Conservation (phyloP, 2,797 vertebrate genomes). For the Garrulus glandarius region DNA sequence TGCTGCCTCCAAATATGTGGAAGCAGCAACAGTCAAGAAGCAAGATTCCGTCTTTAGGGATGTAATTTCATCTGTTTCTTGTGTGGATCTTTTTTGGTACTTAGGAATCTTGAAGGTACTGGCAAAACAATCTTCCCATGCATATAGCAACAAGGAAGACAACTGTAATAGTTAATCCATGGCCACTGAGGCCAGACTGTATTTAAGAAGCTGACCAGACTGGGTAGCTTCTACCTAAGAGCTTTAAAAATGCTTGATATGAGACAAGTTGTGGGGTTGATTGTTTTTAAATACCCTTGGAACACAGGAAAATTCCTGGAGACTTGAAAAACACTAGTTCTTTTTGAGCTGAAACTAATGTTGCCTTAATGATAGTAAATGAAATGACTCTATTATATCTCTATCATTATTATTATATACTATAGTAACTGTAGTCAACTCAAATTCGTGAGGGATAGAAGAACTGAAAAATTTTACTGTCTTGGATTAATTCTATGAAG, state of each 20-base stretch:
- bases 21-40: neutral
- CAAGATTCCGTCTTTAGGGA: neutral
- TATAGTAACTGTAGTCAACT: neutral
- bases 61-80: neutral
- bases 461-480: neutral
- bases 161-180: neutral
- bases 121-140: neutral
- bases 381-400: neutral
- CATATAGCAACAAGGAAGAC: neutral
- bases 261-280: neutral
- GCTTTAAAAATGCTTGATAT: neutral
- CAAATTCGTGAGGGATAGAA: neutral
- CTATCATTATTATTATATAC: neutral
- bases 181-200: neutral
- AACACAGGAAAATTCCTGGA: neutral
- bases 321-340: neutral
- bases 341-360: neutral
- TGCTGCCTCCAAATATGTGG: neutral
- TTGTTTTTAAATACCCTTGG: neutral
- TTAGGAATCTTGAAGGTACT: neutral
- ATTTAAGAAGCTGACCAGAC: neutral
- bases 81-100: neutral
- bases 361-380: neutral
- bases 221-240: neutral
- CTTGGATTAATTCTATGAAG: neutral